Base-by-base conservation (phyloP, 2,888 invertebrate species). In the Argyresthia albistria region DNA sequence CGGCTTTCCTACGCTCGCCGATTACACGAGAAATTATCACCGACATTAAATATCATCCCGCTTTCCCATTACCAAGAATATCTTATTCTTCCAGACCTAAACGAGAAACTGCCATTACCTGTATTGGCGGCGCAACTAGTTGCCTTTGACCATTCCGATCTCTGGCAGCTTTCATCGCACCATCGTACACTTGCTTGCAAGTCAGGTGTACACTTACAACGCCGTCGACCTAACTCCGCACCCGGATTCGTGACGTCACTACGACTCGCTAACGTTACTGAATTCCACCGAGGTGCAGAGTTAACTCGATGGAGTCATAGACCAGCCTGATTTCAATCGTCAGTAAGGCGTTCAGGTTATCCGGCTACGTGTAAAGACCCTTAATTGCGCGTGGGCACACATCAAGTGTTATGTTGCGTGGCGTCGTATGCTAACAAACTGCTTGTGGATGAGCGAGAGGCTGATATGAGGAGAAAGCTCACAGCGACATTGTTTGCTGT, bases 161-260 rank as follows among this genome's bases (percentile, higher is more conserved):
- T 70, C 59, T 60, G 43, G 65, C 78, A 79, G 80, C 83, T 84
- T 84, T 83, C 83, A 66, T 80, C 68, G 74, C 73, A 79, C 86
- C 86, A 81, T 84, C 80, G 69, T 78, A 25, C 25, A 25, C 3
- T 25, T 25, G 25, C 25, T 2, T 25, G 25, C 25, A 6, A 25
- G 25, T 4, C 25, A 25, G 25, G 25, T n/a, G 25, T 25, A 25
- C 25, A 4, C 25, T 25, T 25, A n/a, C n/a, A 4, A 25, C 25
- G 25, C 25, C n/a, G n/a, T n/a, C n/a, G n/a, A n/a, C n/a, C n/a
- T n/a, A n/a, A n/a, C n/a, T n/a, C n/a, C n/a, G n/a, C n/a, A n/a
- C n/a, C n/a, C n/a, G n/a, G n/a, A n/a, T n/a, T n/a, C n/a, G n/a
- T n/a, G n/a, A n/a, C n/a, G n/a, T n/a, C n/a, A n/a, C n/a, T n/a